phyloP scores from a whole-genome alignment of 2,888 invertebrate genomes.

The Adineta ricciae region DNA sequence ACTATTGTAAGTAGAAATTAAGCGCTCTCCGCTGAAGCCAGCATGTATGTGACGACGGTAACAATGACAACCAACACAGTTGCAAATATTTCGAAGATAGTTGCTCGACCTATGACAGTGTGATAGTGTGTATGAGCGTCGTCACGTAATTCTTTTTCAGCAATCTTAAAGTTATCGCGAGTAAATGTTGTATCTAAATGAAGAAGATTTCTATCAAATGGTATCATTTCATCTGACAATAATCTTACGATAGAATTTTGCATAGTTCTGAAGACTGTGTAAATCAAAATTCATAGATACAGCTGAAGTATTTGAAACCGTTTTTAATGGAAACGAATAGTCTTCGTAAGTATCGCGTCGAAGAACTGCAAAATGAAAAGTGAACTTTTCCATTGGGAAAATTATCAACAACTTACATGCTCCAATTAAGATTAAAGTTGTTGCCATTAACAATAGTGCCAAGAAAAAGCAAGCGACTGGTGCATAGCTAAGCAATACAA shows the following conservation, averaged over 20 bases:
- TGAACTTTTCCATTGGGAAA: background rate
- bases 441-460: background rate
- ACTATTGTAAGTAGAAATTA: background rate
- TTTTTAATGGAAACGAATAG: background rate
- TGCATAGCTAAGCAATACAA: background rate
- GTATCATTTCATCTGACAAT: background rate
- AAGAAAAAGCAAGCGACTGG: background rate
- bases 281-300: background rate
- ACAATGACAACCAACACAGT: background rate
- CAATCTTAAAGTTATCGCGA: background rate
- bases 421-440: background rate
- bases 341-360: background rate
- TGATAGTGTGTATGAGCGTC: background rate
- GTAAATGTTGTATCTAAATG: background rate
- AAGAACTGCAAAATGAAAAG: background rate
- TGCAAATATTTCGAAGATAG: background rate
- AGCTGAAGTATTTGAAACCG: background rate
- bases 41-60: background rate
- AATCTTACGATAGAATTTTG: background rate
- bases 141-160: background rate
- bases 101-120: background rate
- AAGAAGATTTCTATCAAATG: background rate
- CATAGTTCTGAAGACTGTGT: background rate
- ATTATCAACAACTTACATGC: background rate
- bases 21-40: background rate